Evolutionary conservation across 2,797 vertebrate genomes (phyloP).

Genomic region (Agapornis canus): DNA sequence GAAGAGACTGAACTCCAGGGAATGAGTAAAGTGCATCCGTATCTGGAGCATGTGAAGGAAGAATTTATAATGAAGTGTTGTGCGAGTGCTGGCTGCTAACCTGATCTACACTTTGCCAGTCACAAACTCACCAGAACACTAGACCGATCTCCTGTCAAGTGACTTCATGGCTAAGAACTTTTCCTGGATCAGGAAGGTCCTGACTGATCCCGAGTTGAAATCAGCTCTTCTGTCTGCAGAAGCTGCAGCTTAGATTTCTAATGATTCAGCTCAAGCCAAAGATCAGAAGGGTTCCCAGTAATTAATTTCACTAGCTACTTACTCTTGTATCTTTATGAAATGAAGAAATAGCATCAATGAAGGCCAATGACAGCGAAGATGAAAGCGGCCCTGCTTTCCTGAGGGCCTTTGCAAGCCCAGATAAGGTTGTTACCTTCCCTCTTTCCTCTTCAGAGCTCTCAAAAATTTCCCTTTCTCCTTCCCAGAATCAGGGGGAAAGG

Average conservation of each 20-base stretch:
- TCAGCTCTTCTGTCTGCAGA: neutral
- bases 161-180: neutral
- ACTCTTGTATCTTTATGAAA: too few species aligned
- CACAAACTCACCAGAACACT: neutral
- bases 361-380: neutral
- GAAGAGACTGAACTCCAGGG: neutral
- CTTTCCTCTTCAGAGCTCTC: neutral
- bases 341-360: neutral
- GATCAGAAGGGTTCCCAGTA: neutral
- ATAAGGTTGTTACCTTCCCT: neutral
- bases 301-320: neutral
- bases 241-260: neutral
- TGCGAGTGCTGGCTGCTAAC: neutral
- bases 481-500: neutral
- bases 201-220: accelerated
- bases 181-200: neutral
- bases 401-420: neutral
- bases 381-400: neutral
- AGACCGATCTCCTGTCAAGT: neutral
- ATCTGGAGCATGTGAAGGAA: neutral
- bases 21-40: neutral
- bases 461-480: neutral
- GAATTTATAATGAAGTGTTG: neutral
- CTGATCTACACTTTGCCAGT: neutral
- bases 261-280: neutral